Evolutionary conservation across 2,113 vertebrate species (phyloP), one percentile per base, ranked within the genome.

Genomic region (Micronycteris hirsuta): DNA sequence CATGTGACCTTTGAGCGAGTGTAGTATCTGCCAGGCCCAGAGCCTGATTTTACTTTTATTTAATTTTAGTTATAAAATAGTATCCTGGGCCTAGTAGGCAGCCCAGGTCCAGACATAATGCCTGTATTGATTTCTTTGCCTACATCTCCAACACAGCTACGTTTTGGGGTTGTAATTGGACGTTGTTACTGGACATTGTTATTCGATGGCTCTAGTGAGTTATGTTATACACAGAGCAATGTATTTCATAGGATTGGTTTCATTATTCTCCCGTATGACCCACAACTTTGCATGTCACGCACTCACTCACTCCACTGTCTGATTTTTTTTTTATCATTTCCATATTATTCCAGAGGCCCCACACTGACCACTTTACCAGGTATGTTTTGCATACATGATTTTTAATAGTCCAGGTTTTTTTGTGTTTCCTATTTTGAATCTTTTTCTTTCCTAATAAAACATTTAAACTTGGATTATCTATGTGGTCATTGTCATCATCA

Each of bases 41-140:
- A 58, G 19, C 12, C 47, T 90, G 74, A 80, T 56, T 92, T 83
- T 88, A 86, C 20, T 88, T 54, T 90, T 68, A 84, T 38, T 93
- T 81, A 24, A 71, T 91, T 90, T 93, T 81, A 88, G 71, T 74
- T 76, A 67, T 84, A 68, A 86, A 83, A 49, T 84, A 58, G 16
- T 85, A 28, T 90, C 14, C 26, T 89, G 38, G 85, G 45, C 33
- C 77, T 67, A 24, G n/a, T 87, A 81, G 36, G 16, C 31, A 81
- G 54, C 67, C 45, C 28, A 77, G 4, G 28, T 41, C 38, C 61
- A 81, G n/a, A 38, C 45, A 89, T 54, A 77, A 61, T 68, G 33
- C 24, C 26, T 95, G 7, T 19, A 28, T 77, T 80, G 33, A 87
- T 36, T 90, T 36, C 81, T n/a, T 83, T 90, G 19, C 31, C 36